Percentiles rank a stretch among this genome's conserved stretches.
phyloP scores from a whole-genome alignment of 2,113 vertebrate genomes.

The Herpailurus yagouaroundi region DNA sequence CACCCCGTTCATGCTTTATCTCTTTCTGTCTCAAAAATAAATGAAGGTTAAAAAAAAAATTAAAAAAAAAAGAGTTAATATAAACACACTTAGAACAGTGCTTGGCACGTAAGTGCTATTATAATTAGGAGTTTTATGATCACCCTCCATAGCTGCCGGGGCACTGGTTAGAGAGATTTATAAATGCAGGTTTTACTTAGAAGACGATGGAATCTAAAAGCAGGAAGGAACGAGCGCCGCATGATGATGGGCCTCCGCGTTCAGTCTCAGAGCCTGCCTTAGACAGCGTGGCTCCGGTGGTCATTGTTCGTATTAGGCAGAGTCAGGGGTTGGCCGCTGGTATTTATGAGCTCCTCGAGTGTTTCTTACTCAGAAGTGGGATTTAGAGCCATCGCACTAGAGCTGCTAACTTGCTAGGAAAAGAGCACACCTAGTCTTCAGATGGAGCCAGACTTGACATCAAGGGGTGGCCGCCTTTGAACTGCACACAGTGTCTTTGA shows the following conservation, averaged over 20 bases:
- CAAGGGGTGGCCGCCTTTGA: not conserved
- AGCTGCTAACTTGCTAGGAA: not conserved
- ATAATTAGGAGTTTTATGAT: slow-evolving; percentile 1
- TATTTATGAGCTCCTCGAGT: not conserved
- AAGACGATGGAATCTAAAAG: slow-evolving; percentile 20
- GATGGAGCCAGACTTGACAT: not conserved
- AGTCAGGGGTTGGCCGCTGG: not conserved
- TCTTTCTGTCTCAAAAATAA: too few species aligned
- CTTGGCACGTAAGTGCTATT: not conserved
- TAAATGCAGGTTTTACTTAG: slow-evolving; percentile 20
- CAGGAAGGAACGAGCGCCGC: not conserved
- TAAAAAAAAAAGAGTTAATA: not conserved
- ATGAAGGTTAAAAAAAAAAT: too few species aligned
- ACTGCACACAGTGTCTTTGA: not conserved
- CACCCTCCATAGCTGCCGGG: not conserved
- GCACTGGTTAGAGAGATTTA: slow-evolving; percentile 2
- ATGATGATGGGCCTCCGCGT: not conserved
- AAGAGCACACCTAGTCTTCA: not conserved
- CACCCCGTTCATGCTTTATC: too few species aligned
- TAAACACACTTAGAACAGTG: not conserved
- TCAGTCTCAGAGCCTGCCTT: not conserved
- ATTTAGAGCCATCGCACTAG: not conserved
- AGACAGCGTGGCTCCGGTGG: not conserved
- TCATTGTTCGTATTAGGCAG: not conserved
- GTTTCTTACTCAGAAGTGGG: not conserved